phyloP scores from a whole-genome alignment of 2,113 vertebrate genomes.

The Amblyornis subalaris region DNA sequence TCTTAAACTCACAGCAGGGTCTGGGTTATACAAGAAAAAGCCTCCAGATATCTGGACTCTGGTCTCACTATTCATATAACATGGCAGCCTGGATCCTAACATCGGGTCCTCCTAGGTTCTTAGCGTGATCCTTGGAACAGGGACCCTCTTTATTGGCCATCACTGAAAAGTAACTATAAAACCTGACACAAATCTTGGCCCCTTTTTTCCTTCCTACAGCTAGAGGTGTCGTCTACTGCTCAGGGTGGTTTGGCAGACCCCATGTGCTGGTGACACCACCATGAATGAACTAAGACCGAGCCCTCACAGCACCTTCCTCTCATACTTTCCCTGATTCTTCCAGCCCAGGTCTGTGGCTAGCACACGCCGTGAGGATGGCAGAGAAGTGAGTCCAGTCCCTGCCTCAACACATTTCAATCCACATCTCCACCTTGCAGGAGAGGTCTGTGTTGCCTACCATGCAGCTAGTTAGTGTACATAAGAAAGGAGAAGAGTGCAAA shows the following conservation, averaged over 20 bases:
- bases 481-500: neutral
- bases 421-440: neutral
- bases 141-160: neutral
- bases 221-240: neutral
- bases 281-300: neutral
- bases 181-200: neutral
- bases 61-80: neutral
- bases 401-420: neutral
- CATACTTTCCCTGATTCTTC: neutral
- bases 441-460: neutral
- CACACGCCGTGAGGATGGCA: rapidly evolving
- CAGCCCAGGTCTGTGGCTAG: neutral
- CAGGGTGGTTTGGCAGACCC: neutral
- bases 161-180: neutral
- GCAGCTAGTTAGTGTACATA: rapidly evolving
- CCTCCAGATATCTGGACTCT: neutral
- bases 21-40: neutral
- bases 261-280: neutral
- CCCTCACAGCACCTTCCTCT: neutral
- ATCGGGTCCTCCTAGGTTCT: rapidly evolving
- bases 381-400: neutral
- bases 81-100: neutral
- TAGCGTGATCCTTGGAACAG: neutral
- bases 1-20: neutral
- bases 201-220: neutral